Base-by-base conservation (phyloP, 2,797 vertebrate genomes). In the Parauchenoglanis ngamensis region DNA sequence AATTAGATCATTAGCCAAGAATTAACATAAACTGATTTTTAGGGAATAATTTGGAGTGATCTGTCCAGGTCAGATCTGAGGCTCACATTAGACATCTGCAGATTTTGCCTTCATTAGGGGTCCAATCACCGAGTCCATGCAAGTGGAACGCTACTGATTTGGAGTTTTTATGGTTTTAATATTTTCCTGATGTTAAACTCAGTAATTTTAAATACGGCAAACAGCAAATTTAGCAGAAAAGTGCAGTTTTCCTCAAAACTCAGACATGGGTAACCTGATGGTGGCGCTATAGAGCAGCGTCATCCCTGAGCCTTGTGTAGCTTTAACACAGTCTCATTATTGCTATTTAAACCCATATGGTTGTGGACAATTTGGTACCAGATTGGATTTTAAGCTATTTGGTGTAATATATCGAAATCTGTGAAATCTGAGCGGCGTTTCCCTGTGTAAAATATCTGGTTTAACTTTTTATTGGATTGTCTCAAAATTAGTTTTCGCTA, bases 1-100 rank as follows among this genome's bases (percentile, higher is more conserved):
- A 95, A 95, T 96, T 94, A 93, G 92, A 95, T 94, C 93, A 95
- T 95, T 95, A 95, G 95, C 90, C 88, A 91, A 92, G 93, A 95
- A 95, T 94, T 94, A 94, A 92, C 92, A 94, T 96, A 91, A 92
- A 92, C 94, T 94, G 93, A 93, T 94, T 21, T 52, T 76, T 49
- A 15, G 46, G 90, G 93, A 92, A 93, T 92, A 94, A 93, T 90
- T 93, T 88, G 86, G 91, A 92, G 79, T 57, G 87, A 87, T 88
- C 90, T 93, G 93, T 54, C 92, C 93, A 93, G 91, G 91, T 92
- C 91, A 91, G 86, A 93, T 93, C 90, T 93, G 70, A 90, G 89
- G 84, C 87, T 92, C 90, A 79, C 86, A 92, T 91, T 87, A 85
- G 65, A 85, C 79, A 56, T 4, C 28, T 35, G 76, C 76, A 40